Conservation (phyloP, 2,113 vertebrate genomes). For the Cyanoramphus novaezelandiae region DNA sequence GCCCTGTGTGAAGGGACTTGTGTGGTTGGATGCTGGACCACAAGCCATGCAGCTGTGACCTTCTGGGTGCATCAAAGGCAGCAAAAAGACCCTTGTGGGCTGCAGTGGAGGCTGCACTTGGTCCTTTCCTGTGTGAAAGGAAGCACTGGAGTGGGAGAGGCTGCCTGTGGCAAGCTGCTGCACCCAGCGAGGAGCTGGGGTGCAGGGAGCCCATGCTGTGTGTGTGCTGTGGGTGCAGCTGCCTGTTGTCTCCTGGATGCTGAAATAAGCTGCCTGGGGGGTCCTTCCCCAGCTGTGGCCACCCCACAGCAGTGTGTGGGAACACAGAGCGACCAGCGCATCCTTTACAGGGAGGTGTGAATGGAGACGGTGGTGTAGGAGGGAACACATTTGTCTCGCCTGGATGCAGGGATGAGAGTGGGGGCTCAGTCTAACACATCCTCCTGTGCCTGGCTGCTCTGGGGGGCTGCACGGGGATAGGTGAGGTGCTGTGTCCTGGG, state of each 20-base stretch:
- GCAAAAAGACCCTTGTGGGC: background rate
- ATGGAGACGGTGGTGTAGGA: fast-evolving
- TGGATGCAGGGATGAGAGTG: background rate
- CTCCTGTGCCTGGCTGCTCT: background rate
- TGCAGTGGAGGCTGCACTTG: background rate
- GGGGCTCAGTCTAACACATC: background rate
- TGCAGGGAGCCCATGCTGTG: background rate
- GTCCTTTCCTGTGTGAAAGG: background rate
- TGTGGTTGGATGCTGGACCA: background rate
- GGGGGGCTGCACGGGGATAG: background rate
- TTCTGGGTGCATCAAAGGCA: background rate
- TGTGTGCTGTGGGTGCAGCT: background rate
- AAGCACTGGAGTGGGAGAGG: background rate
- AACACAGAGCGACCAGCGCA: background rate
- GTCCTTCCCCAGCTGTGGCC: background rate
- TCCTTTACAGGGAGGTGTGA: background rate
- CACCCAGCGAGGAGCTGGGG: background rate
- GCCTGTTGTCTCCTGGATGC: background rate
- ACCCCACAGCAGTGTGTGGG: background rate
- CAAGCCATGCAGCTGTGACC: background rate
- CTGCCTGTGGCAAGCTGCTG: background rate
- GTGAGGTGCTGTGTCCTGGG: background rate
- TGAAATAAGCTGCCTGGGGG: background rate
- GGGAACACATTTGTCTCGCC: fast-evolving
- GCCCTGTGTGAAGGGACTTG: fast-evolving